A percentile compares a stretch with the other conserved stretches of the same genome.
Conservation (phyloP, 2,797 vertebrate species). For the Nasua narica region DNA sequence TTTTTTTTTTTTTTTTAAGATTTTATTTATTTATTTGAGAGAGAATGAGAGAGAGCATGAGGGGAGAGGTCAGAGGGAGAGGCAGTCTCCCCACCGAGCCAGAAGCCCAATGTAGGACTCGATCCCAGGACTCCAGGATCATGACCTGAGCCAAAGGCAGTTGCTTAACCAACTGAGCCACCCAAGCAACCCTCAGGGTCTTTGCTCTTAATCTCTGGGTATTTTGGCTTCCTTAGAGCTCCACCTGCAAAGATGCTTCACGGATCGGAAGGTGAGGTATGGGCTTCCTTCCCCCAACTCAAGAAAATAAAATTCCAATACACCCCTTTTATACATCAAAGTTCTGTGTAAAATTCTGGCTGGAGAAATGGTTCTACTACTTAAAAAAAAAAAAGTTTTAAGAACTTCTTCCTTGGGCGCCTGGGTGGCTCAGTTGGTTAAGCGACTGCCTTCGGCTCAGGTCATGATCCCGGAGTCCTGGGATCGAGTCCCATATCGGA, state of each 20-base stretch:
- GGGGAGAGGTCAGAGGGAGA: too few relatives aligned
- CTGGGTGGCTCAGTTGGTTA: too few relatives aligned
- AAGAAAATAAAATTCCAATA: background rate
- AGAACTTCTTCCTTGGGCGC: background rate
- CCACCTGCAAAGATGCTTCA: background rate
- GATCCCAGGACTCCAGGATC: too few relatives aligned
- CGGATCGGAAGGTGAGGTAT: background rate
- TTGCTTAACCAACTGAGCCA: too few relatives aligned
- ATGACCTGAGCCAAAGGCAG: too few relatives aligned
- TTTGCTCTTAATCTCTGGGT: background rate
- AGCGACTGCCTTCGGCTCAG: too few relatives aligned
- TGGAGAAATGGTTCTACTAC: background rate
- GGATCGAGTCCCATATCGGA: too few relatives aligned
- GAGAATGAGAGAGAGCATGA: too few relatives aligned
- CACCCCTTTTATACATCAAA: background rate
- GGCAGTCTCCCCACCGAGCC: too few relatives aligned
- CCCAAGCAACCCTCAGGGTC: background rate
- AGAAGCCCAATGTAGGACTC: too few relatives aligned
- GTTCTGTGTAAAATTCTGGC: background rate
- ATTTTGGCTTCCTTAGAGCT: background rate
- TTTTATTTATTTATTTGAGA: too few relatives aligned
- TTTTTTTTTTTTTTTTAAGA: background rate
- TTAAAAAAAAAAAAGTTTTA: background rate
- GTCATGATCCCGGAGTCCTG: too few relatives aligned
- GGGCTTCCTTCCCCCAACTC: background rate